Evolutionary conservation across 2,888 invertebrate genomes (phyloP), one percentile per base, ranked within the genome.

Genomic region (Amphiduros pacificus): DNA sequence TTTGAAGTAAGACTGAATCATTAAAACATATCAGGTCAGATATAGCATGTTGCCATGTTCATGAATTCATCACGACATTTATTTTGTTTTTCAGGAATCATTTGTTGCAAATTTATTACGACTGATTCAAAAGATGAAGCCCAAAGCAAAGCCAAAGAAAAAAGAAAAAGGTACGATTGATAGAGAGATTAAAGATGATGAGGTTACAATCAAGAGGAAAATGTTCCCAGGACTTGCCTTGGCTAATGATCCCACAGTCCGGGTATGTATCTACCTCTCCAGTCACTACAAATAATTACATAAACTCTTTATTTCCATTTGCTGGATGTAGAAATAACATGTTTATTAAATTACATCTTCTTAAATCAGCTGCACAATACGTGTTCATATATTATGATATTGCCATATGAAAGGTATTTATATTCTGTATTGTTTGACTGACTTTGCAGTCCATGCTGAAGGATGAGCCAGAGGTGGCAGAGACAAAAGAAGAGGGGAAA

Each of bases 81-180:
- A 52, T 48, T 53, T 61, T 17, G 11, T 59, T 49, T 70, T 74
- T 17, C 76, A 88, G 86, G 98, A 99, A 78, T 97, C 98, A 0
- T 91, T 99, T 73, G 89, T 93, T 71, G 90, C 92, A 1, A 99
- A 96, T 82, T 85, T 99, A 36, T 86, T 97, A 29, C 88, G 98
- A 60, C 91, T 99, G 57, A 97, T 99, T 66, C 92, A 95, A 74
- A 92, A 94, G 75, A 97, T 98, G 97, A 90, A 90, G 79, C 85
- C 85, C 3, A 76, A 76, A 62, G 65, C 64, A 4, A 56, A 57
- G 27, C 51, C 55, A 53, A 61, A 60, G 56, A 59, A 55, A 20
- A 61, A 60, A 41, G 60, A 69, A 31, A 76, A 75, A 71, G 68
- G 66, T 22, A 69, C 70, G 57, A 64, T 62, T 32, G 55, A 65